These are phyloP conservation scores for Malachius bipustulatus DNA, from an alignment of 2,888 invertebrate genomes.

Conservation along the genomic window DNA sequence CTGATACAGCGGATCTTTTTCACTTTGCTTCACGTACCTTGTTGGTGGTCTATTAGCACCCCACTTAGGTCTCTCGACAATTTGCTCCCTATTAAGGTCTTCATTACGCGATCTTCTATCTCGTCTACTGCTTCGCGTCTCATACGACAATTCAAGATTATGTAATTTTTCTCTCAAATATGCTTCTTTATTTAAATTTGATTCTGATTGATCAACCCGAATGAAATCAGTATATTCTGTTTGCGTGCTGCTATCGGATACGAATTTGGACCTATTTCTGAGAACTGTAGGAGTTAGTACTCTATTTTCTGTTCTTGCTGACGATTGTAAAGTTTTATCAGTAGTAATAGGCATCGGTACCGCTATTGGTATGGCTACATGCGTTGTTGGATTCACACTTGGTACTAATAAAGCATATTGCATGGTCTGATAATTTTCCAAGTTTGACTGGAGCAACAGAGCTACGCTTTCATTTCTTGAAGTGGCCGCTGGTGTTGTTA, in stretches of 20 bases:
- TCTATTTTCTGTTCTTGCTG: constrained; percentile 37
- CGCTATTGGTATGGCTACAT: constrained; percentile 29
- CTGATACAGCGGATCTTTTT: constrained; percentile 76
- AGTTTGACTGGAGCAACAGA: constrained; percentile 32
- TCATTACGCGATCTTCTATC: constrained; percentile 45
- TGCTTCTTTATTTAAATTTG: constrained; percentile 25
- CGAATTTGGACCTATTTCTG: constrained; percentile 36
- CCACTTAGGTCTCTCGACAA: constrained; percentile 62
- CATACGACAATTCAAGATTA: constrained; percentile 41
- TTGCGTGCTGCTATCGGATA: constrained; percentile 57
- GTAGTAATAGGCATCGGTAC: constrained; percentile 25
- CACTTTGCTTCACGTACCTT: constrained; percentile 79
- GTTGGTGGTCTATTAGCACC: constrained; percentile 65
- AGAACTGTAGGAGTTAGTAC: constrained; percentile 48
- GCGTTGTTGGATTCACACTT: constrained; percentile 28
- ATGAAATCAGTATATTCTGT: constrained; percentile 39
- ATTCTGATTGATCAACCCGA: constrained; percentile 27
- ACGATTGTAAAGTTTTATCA: constrained; percentile 22
- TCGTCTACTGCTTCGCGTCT: constrained; percentile 39
- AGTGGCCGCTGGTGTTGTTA: constrained; percentile 15
- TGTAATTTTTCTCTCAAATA: constrained; percentile 30
- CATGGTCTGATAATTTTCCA: constrained; percentile 39
- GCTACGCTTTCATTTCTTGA: constrained; percentile 31
- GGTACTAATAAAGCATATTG: constrained; percentile 51
- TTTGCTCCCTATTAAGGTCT: constrained; percentile 43